phyloP scores from a whole-genome alignment of 2,888 invertebrate species.

The Drosophila putrida region DNA sequence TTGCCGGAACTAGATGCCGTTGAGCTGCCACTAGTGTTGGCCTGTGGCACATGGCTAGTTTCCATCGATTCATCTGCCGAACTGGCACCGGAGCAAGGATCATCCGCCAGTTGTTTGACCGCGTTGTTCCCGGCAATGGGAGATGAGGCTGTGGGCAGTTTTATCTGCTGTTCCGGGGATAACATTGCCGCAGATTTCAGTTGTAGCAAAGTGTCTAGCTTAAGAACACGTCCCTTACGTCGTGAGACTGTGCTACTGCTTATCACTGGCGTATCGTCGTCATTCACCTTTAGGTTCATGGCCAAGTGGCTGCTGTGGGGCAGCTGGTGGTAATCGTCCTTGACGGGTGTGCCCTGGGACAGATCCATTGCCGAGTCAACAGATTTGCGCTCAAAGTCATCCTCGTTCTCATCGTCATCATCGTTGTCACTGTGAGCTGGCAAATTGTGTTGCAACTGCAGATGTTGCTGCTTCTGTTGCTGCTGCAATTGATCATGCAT shows the following conservation, averaged over 20 bases:
- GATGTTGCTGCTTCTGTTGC: conserved; percentile 57
- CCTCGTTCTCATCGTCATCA: conserved; percentile 65
- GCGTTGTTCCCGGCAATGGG: conserved; percentile 63
- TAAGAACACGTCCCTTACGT: conserved; percentile 94
- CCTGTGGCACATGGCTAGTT: conserved; percentile 56
- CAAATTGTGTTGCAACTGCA: conserved; percentile 35
- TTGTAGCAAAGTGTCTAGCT: conserved; percentile 88
- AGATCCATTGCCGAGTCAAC: conserved; percentile 84
- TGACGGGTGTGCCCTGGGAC: conserved; percentile 83
- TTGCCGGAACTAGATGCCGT: conserved; percentile 82
- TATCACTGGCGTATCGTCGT: conserved; percentile 80
- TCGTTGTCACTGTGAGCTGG: conserved; percentile 54
- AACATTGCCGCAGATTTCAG: conserved; percentile 66
- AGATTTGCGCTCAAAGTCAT: conserved; percentile 75
- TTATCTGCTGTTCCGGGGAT: conserved; percentile 67
- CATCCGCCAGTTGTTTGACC: conserved; percentile 64
- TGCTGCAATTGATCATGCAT: conserved; percentile 77
- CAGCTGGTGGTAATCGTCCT: conserved; percentile 61
- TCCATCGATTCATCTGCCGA: conserved; percentile 78
- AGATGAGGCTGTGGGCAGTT: conserved; percentile 69
- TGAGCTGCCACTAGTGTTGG: conserved; percentile 77
- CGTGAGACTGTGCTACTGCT: conserved; percentile 84
- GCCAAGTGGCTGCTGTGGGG: conserved; percentile 50
- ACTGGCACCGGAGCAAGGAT: conserved; percentile 64
- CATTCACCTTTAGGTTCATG: conserved; percentile 80